A percentile compares a stretch with the other conserved stretches of the same genome.
phyloP scores from a whole-genome alignment of 2,797 vertebrate species.

The Cirrhinus mrigala region DNA sequence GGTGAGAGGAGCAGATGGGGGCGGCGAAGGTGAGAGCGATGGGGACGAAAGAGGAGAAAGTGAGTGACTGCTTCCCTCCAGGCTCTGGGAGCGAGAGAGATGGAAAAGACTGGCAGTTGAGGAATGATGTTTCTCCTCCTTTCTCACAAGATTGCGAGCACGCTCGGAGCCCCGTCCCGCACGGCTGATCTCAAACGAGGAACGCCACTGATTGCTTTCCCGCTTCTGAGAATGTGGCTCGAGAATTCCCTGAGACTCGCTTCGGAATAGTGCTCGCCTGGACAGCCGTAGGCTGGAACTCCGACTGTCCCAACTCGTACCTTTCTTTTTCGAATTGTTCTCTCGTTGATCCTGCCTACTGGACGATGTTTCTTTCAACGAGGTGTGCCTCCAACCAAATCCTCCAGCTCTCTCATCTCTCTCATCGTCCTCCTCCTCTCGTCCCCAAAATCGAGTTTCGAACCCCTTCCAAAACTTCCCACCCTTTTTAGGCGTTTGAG shows the following conservation, averaged over 20 bases:
- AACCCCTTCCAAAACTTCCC: conserved; percentile 78
- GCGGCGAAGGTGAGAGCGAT: conserved; percentile 79
- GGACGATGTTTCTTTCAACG: conserved; percentile 67
- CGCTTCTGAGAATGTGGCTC: conserved; percentile 69
- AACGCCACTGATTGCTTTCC: conserved; percentile 79
- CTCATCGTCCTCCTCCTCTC: conserved; percentile 71
- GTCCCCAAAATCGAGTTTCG: conserved; percentile 78
- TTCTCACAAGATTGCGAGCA: conserved; percentile 56
- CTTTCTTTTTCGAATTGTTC: conserved; percentile 68
- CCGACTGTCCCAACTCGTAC: conserved; percentile 74
- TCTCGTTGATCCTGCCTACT: conserved; percentile 71
- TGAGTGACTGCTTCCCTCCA: conserved; percentile 79
- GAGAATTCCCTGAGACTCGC: conserved; percentile 82
- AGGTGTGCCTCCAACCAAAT: conserved; percentile 75
- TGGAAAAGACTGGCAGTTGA: conserved; percentile 83
- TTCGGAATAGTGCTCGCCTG: conserved; percentile 79
- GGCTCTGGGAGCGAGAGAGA: conserved; percentile 80
- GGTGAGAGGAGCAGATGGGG: conserved; percentile 70
- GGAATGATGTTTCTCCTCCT: conserved; percentile 76
- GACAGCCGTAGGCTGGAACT: conserved; percentile 79
- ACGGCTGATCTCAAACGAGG: conserved; percentile 81
- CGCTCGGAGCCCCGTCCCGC: conserved; percentile 66
- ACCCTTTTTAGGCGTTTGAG: conserved; percentile 67
- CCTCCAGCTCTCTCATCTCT: conserved; percentile 75
- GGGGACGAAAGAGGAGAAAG: conserved; percentile 80